Evolutionary conservation across 2,888 invertebrate species (phyloP), one percentile per base, ranked within the genome.

Genomic region (Cecidostiba fungosa): DNA sequence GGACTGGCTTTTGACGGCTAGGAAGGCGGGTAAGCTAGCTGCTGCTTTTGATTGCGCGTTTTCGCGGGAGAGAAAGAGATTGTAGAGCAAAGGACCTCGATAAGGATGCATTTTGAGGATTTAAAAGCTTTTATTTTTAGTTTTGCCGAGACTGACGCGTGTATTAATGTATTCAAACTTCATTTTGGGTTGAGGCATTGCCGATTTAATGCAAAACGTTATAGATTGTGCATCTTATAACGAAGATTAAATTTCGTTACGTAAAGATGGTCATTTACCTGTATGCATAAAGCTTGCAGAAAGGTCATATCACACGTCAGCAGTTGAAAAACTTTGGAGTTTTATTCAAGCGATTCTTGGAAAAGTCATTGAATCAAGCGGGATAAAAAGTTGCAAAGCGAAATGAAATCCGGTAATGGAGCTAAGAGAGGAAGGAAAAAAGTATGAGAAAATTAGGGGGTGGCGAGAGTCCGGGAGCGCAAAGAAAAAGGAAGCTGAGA

Each of bases 21-120:
- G 19, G 16, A 36, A 70, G 36, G 16, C 47, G 50, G 74, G 6
- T 3, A 74, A 29, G 10, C 29, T 26, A 39, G 74, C 47, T 47
- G 12, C 12, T n/a, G 36, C 59, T 29, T 54, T 54, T 69, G 50
- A 69, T 79, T 70, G 50, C 2, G 29, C 66, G 66, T 66, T 66
- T 66, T 66, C 29, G 91, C 90, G 88, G 85, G 66, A 16, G 66
- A 66, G 26, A 26, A 66, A 66, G 29, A 29, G 59, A 23, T 29
- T 66, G 26, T 14, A 14, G 66, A 16, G 66, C 5, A 66, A 29
- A 66, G 2, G 29, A 29, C 2, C 16, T 14, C 6, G 66, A 66
- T 66, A 29, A 66, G 26, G 29, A 29, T 3, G 14, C 4, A 14
- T 29, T 66, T 26, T 26, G 66, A 66, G 29, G 66, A n/a, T 10